Conservation (phyloP, 2,113 vertebrate genomes). For the Hydrolagus affinis region DNA sequence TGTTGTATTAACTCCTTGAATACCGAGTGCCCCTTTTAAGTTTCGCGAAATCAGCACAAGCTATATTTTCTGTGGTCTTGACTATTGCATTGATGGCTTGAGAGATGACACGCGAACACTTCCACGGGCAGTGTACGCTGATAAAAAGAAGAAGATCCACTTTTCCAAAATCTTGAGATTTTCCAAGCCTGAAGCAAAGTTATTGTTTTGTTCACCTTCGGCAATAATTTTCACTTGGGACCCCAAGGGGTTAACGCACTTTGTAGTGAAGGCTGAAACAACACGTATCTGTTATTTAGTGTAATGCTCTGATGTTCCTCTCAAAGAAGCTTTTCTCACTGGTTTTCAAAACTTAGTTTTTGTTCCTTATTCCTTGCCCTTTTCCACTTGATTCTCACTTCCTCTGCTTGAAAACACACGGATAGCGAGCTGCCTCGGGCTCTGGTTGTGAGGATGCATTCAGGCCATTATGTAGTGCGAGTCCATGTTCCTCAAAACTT, state of each 20-base stretch:
- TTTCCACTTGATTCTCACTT: background rate
- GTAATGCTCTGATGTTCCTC: background rate
- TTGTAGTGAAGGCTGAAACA: background rate
- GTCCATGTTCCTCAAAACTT: background rate
- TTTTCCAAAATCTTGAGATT: background rate
- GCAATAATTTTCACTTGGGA: background rate
- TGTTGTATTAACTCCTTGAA: background rate
- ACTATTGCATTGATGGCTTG: background rate
- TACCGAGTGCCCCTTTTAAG: background rate
- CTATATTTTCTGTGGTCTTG: background rate
- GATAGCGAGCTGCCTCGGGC: background rate
- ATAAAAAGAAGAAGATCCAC: background rate
- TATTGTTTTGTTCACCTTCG: conserved; percentile 8
- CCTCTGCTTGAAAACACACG: background rate
- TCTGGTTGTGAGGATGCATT: background rate
- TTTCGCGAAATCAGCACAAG: background rate
- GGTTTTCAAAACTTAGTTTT: too few species aligned
- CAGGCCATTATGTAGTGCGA: too few species aligned
- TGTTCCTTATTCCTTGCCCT: background rate
- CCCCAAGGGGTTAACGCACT: background rate
- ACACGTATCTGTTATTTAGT: background rate
- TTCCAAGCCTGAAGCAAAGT: background rate
- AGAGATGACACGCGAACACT: background rate
- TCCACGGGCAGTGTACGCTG: too few species aligned
- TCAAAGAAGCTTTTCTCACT: background rate